A percentile compares a stretch with the other conserved stretches of the same genome.
These are phyloP conservation scores for Alca torda DNA, from an alignment of 2,797 vertebrate genomes.

Conservation along the genomic window DNA sequence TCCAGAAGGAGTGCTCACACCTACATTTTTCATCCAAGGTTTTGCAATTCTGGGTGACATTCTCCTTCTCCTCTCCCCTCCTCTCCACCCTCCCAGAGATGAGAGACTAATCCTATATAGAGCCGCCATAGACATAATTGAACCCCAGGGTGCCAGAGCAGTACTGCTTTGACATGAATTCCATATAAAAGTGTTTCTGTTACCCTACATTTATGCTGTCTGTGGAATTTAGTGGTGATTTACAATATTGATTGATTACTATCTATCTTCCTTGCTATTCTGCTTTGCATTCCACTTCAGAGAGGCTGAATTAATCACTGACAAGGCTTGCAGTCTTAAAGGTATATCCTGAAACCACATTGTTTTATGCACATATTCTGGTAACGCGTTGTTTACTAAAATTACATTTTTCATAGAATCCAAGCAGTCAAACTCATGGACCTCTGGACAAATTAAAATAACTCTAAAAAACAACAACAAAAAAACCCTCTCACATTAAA, in stretches of 20 bases:
- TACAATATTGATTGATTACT: constrained; percentile 67
- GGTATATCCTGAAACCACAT: not conserved
- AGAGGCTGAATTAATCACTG: constrained; percentile 61
- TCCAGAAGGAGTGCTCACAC: constrained; percentile 11
- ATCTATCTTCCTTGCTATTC: constrained; percentile 42
- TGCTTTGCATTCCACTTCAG: constrained; percentile 54
- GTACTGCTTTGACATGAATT: constrained; percentile 48
- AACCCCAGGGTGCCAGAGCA: constrained; percentile 38
- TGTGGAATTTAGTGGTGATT: constrained; percentile 46
- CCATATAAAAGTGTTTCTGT: constrained; percentile 31
- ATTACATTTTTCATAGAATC: not conserved
- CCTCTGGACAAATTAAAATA: not conserved
- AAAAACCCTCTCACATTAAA: not conserved
- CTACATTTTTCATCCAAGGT: constrained; percentile 60
- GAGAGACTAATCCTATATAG: constrained; percentile 27
- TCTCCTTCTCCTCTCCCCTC: constrained; percentile 14
- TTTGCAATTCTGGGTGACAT: constrained; percentile 54
- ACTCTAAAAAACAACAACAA: not conserved
- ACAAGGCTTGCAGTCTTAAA: constrained; percentile 42
- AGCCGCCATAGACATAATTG: constrained; percentile 23
- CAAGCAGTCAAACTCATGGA: not conserved
- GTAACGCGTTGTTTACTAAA: not conserved
- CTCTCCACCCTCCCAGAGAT: not conserved
- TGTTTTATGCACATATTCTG: not conserved
- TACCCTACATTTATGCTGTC: constrained; percentile 40